Percentiles rank a stretch among this genome's conserved stretches.
Evolutionary conservation across 2,888 invertebrate species (phyloP).

Genomic region (Temnothorax rugatulus): DNA sequence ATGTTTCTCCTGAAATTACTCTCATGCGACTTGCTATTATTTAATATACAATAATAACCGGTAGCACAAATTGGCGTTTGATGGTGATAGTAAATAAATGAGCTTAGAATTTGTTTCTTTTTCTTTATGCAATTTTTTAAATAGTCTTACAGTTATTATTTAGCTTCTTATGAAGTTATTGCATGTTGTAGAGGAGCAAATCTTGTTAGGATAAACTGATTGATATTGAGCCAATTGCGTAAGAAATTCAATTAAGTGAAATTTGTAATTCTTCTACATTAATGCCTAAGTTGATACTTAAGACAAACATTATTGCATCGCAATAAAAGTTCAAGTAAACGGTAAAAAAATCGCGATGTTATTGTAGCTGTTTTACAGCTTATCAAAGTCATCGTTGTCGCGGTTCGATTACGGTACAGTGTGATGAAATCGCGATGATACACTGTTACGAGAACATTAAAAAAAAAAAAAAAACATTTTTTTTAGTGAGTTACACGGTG

Average conservation of each 20-base stretch:
- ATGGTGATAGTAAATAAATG: not conserved
- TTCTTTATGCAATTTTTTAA: not conserved
- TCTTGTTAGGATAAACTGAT: not conserved
- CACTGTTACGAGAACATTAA: not conserved
- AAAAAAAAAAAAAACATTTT: not conserved
- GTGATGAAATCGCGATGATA: slow-evolving; percentile 8
- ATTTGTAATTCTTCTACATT: not conserved
- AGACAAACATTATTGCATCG: not conserved
- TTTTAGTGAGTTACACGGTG: slow-evolving; percentile 16
- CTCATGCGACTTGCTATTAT: not conserved
- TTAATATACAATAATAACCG: not conserved
- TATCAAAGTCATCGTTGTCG: slow-evolving; percentile 22
- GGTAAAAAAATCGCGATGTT: not conserved
- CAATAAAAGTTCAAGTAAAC: not conserved
- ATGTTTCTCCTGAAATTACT: not conserved
- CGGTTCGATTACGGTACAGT: not conserved
- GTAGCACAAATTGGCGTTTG: not conserved
- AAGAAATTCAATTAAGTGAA: not conserved
- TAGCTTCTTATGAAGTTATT: not conserved
- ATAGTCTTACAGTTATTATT: not conserved
- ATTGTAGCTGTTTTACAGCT: not conserved
- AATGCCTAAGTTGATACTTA: not conserved
- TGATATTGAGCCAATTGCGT: not conserved
- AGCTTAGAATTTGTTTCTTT: not conserved
- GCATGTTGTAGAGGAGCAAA: not conserved